Evolutionary conservation across 2,113 vertebrate genomes (phyloP).

Genomic region (Ceyx margarethae): DNA sequence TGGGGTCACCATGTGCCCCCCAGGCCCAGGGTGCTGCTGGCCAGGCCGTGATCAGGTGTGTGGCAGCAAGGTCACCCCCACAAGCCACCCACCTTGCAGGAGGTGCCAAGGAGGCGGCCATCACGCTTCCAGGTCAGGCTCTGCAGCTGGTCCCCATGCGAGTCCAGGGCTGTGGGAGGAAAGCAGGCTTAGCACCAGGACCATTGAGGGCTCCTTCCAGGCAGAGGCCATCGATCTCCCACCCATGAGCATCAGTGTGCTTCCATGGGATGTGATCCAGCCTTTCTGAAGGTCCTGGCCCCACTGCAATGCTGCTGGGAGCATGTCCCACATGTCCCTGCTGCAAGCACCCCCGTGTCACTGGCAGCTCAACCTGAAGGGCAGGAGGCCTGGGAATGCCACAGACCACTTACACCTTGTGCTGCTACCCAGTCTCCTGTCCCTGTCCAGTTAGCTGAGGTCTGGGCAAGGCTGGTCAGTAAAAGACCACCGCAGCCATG

Average conservation of each 20-base stretch:
- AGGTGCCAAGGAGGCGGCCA: constrained; percentile 84
- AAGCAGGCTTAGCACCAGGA: neutral
- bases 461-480: neutral
- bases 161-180: constrained; percentile 78
- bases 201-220: neutral
- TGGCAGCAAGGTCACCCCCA: rapidly evolving
- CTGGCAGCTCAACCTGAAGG: neutral
- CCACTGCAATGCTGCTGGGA: neutral
- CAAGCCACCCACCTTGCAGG: constrained; percentile 82
- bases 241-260: rapidly evolving
- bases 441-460: neutral
- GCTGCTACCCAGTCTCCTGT: neutral
- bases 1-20: rapidly evolving
- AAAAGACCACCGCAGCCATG: rapidly evolving
- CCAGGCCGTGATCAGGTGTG: rapidly evolving
- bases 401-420: rapidly evolving
- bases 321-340: no score
- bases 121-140: constrained; percentile 88
- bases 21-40: neutral
- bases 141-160: constrained; percentile 86
- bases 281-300: neutral
- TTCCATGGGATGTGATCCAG: neutral
- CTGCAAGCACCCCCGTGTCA: rapidly evolving
- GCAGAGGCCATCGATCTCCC: neutral
- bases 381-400: neutral